These are phyloP conservation scores for Saxidomus purpurata DNA, from an alignment of 1,140 invertebrate species.

Conservation along the genomic window DNA sequence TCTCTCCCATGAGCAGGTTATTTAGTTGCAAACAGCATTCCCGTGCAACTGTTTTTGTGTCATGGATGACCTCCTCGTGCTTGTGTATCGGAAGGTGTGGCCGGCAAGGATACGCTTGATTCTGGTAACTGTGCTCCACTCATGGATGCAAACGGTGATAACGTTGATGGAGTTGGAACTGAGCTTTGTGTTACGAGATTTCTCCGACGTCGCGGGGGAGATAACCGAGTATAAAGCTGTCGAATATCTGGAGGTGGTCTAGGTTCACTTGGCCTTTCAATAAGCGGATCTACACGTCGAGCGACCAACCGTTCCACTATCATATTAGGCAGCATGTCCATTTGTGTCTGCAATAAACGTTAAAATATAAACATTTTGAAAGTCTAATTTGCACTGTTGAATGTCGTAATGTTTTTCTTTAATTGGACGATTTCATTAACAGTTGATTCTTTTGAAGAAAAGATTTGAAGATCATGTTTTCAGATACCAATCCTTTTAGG, in stretches of 20 bases:
- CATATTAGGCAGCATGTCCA: constrained; percentile 62
- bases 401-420: too few relatives aligned
- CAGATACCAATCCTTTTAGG: too few relatives aligned
- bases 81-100: constrained; percentile 33
- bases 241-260: constrained; percentile 50
- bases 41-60: too few relatives aligned
- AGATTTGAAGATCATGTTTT: too few relatives aligned
- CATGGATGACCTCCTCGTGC: neutral
- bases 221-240: constrained; percentile 4
- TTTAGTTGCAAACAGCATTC: too few relatives aligned
- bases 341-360: constrained; percentile 52
- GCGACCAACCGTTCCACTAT: constrained; percentile 55
- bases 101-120: constrained; percentile 49
- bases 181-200: constrained; percentile 45
- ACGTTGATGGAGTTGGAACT: constrained; percentile 35
- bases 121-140: constrained; percentile 12
- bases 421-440: too few relatives aligned
- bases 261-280: constrained; percentile 18
- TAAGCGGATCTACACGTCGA: constrained; percentile 31
- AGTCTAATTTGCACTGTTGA: too few relatives aligned
- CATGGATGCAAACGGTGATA: constrained; percentile 21
- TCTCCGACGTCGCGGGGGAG: constrained; percentile 30
- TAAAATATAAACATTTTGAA: too few relatives aligned
- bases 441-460: too few relatives aligned
- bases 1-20: too few relatives aligned